Conservation (phyloP, 37 sponge, comb jelly and placozoan species). For the Crambe crambe region DNA sequence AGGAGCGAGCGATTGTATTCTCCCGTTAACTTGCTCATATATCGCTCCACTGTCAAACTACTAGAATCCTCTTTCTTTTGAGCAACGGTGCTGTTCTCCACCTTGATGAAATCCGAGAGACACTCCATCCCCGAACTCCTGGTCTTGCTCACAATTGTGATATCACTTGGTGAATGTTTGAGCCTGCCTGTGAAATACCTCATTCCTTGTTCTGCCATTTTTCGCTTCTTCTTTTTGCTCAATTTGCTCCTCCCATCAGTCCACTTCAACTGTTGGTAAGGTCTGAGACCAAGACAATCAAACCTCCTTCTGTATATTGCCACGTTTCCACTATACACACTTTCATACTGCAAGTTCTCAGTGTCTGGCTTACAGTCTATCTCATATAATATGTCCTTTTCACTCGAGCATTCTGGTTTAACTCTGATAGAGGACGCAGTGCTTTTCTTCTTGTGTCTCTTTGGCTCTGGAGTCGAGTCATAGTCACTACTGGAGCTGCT, state of each 20-base stretch:
- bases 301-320: slow-evolving; percentile 58
- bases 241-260: slow-evolving; percentile 41
- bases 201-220: background rate
- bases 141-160: background rate
- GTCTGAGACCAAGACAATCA: slow-evolving; percentile 41
- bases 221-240: background rate
- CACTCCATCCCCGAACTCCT: background rate
- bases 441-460: background rate
- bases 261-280: slow-evolving; percentile 24
- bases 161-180: background rate
- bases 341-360: slow-evolving; percentile 57
- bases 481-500: background rate
- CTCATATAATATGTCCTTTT: slow-evolving; percentile 38
- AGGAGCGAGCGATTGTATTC: slow-evolving; percentile 52
- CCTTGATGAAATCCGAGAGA: background rate
- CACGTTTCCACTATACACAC: slow-evolving; percentile 72
- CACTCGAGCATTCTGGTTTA: background rate
- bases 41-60: slow-evolving; percentile 32
- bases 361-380: slow-evolving; percentile 62
- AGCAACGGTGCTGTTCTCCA: background rate
- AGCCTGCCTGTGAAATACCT: slow-evolving; percentile 27
- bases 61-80: background rate
- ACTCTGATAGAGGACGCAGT: background rate
- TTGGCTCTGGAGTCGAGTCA: background rate
- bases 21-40: slow-evolving; percentile 26